phyloP scores from a whole-genome alignment of 2,888 invertebrate species.

The Cataglyphis altisquamis region DNA sequence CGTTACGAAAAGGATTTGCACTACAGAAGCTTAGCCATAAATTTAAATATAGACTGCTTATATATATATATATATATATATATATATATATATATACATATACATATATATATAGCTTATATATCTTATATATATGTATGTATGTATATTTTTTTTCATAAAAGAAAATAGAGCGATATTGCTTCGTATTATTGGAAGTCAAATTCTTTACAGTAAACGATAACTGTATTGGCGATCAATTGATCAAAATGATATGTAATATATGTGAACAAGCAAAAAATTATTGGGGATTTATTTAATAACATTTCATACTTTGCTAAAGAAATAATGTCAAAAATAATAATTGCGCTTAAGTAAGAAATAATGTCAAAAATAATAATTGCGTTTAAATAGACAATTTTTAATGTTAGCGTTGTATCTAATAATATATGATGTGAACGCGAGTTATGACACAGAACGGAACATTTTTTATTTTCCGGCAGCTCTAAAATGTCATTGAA shows the following conservation, averaged over 20 bases:
- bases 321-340: neutral
- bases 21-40: constrained; percentile 51
- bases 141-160: neutral
- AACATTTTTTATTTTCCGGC: constrained; percentile 65
- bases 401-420: neutral
- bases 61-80: neutral
- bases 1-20: constrained; percentile 26
- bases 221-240: neutral
- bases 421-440: constrained; percentile 6
- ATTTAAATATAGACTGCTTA: constrained; percentile 26
- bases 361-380: constrained; percentile 22
- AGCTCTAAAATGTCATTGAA: constrained; percentile 64
- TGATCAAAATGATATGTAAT: constrained; percentile 12
- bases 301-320: neutral
- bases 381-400: neutral
- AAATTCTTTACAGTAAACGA: neutral
- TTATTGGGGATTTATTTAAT: neutral
- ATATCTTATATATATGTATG: too few species aligned
- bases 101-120: too few species aligned
- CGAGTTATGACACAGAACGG: constrained; percentile 52
- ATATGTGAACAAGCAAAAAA: neutral
- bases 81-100: too few species aligned
- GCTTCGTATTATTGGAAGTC: neutral
- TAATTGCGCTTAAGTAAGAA: neutral
- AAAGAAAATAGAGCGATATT: neutral